Base-by-base conservation (phyloP, 2,888 invertebrate genomes). In the Piscicola geometra region DNA sequence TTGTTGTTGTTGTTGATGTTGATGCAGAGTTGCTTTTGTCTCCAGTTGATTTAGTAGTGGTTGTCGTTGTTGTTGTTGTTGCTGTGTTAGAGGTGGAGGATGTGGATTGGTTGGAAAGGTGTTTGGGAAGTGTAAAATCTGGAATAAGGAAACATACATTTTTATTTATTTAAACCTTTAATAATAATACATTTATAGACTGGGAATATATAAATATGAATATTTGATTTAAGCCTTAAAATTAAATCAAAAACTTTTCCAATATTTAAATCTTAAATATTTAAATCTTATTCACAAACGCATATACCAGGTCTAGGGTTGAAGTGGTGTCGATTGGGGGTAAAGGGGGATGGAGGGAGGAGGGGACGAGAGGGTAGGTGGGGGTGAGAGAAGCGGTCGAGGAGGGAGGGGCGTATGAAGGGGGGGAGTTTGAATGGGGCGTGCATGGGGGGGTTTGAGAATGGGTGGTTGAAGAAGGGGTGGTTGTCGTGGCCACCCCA, bases 311-410 rank as follows among this genome's bases (percentile, higher is more conserved):
- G 60, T 56, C 60, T 56, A 15, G 60, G 60, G 3, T 56, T 56
- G 25, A 56, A 56, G 60, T 25, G 60, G 60, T 56, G 60, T 56
- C 60, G 9, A 21, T 56, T 56, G 60, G n/a, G 21, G 68, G 5
- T 68, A n/a, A 35, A 32, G 32, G 18, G 18, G 68, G 18, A n/a
- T 15, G 21, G 5, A 28, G 36, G 68, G 18, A 35, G 5, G 30
- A 68, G 25, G 68, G 68, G 68, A 15, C 33, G 68, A 28, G 28
- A 21, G 68, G 68, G 68, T 3, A n/a, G 68, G 21, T 15, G 68
- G 30, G 28, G 25, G 68, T 32, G 68, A 2, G n/a, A 15, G 32
- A 68, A 35, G 25, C 33, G 25, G 36, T 35, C 33, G 21, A 35
- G 68, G 68, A 32, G 30, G 32, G 68, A 28, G n/a, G 33, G 18